A percentile compares a stretch with the other conserved stretches of the same genome.
phyloP scores from a whole-genome alignment of 1,140 invertebrate genomes.

The Caenorhabditis brenneri region DNA sequence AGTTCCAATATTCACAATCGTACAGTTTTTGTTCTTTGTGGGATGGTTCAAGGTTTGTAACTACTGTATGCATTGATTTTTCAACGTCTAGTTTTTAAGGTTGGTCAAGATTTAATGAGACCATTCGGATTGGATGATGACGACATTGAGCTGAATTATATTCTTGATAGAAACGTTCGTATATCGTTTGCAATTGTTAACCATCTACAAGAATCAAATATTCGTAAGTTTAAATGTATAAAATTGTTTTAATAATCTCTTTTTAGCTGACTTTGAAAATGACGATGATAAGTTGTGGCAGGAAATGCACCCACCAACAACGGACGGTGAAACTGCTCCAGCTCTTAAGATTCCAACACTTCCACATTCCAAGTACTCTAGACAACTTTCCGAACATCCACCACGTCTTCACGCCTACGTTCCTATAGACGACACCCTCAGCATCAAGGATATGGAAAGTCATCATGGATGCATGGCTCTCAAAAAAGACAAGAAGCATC shows the following conservation, averaged over 20 bases:
- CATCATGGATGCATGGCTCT: background rate
- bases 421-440: constrained; percentile 11
- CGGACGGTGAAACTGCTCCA: background rate
- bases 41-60: constrained; percentile 34
- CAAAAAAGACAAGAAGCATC: constrained; percentile 15
- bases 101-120: constrained; percentile 55
- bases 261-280: constrained; percentile 39
- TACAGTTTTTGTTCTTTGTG: constrained; percentile 54
- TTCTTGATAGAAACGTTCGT: constrained; percentile 48
- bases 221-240: background rate
- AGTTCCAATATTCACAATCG: constrained; percentile 47
- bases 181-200: constrained; percentile 50
- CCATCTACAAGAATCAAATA: background rate
- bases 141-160: constrained; percentile 58
- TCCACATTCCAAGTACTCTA: constrained; percentile 11
- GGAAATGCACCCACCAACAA: background rate
- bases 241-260: background rate
- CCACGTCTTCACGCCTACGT: constrained; percentile 36
- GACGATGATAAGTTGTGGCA: constrained; percentile 27
- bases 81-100: background rate
- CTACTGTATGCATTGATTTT: background rate
- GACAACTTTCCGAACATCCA: constrained; percentile 6
- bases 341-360: background rate
- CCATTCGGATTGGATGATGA: constrained; percentile 55
- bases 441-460: constrained; percentile 7